Conservation (phyloP, 1,140 invertebrate species). For the Neomicropteryx cornuta region DNA sequence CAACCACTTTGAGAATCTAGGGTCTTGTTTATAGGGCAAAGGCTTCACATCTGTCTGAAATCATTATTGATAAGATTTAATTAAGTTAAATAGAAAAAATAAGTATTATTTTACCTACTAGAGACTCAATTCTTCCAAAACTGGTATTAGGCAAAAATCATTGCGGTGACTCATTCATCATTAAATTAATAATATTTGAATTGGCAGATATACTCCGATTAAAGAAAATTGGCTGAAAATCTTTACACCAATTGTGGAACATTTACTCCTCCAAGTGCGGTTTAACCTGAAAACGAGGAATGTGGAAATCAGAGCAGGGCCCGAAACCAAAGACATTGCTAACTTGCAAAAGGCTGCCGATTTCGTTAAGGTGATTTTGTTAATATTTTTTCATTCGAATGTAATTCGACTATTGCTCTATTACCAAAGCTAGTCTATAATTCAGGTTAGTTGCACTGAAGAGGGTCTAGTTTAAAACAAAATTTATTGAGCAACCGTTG, state of each 20-base stretch:
- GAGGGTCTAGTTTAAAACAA: too few species aligned
- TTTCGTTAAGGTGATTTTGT: slow-evolving; percentile 67
- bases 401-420: background rate
- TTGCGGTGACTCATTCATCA: slow-evolving; percentile 18
- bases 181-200: slow-evolving; percentile 52
- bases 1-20: too few species aligned
- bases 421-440: too few species aligned
- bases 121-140: too few species aligned
- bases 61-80: slow-evolving; percentile 3
- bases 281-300: slow-evolving; percentile 89
- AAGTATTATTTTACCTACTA: background rate
- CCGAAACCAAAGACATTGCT: slow-evolving; percentile 75
- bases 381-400: background rate
- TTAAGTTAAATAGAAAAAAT: background rate
- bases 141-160: too few species aligned
- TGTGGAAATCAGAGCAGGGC: slow-evolving; percentile 71
- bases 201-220: slow-evolving; percentile 78
- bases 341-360: slow-evolving; percentile 96
- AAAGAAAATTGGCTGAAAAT: slow-evolving; percentile 98
- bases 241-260: slow-evolving; percentile 91
- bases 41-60: background rate
- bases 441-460: too few species aligned
- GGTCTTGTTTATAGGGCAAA: background rate
- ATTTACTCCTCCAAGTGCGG: slow-evolving; percentile 86
- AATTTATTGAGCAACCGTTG: too few species aligned